Evolutionary conservation across 2,888 invertebrate species (phyloP).

Genomic region (Amiota mariae): DNA sequence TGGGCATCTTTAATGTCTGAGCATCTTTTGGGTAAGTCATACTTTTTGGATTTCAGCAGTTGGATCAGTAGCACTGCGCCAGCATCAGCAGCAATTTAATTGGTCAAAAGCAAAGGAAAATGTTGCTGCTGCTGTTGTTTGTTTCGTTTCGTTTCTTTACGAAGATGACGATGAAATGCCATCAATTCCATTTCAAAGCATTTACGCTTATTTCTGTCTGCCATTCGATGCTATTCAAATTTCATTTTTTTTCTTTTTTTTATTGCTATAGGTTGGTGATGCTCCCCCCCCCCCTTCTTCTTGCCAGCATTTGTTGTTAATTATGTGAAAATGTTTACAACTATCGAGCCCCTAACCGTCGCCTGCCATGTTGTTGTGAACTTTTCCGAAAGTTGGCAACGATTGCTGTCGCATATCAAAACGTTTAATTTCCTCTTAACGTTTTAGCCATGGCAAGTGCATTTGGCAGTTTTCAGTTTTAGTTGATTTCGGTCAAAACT

Average conservation of each 20-base stretch:
- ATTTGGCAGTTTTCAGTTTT: constrained; percentile 14
- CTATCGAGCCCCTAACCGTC: background rate
- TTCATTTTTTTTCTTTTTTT: constrained; percentile 44
- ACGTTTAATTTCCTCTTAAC: constrained; percentile 17
- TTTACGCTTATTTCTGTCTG: background rate
- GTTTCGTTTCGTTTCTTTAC: too few species aligned
- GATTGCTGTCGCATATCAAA: constrained; percentile 14
- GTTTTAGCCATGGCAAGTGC: constrained; percentile 11
- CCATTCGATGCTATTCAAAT: constrained; percentile 53
- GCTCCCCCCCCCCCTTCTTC: constrained; percentile 13
- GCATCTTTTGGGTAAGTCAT: constrained; percentile 6
- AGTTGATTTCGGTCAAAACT: constrained; percentile 9
- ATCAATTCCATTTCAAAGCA: constrained; percentile 55
- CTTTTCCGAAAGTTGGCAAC: constrained; percentile 20
- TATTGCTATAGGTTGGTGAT: background rate
- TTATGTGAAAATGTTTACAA: constrained; percentile 46
- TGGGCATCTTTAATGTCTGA: background rate
- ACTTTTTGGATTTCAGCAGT: background rate
- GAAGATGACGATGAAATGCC: constrained; percentile 62
- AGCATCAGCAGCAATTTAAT: constrained; percentile 26
- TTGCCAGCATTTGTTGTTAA: constrained; percentile 58
- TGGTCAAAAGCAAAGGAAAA: constrained; percentile 12
- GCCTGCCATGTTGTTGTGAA: constrained; percentile 9
- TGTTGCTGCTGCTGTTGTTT: background rate
- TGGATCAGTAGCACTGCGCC: background rate